Base-by-base conservation (phyloP, 2,797 vertebrate species). In the Alfaro cultratus region DNA sequence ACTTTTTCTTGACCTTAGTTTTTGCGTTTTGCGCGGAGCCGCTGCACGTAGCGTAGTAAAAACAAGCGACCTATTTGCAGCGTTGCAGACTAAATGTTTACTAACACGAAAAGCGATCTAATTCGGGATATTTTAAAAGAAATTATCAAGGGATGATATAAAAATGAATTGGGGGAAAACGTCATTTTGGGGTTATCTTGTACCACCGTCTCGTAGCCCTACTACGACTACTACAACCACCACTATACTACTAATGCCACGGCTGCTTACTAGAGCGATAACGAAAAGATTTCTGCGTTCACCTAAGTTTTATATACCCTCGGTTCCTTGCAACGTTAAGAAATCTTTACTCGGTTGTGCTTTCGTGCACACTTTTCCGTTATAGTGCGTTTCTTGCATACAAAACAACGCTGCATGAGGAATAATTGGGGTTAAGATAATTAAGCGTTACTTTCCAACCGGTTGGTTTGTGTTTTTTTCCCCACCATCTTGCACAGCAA, bases 171-270 rank as follows among this genome's bases (percentile, higher is more conserved):
- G 15, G 12, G 23, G 39, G 11, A 43, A 43, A 70, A 70, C 39
- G 39, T 70, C 39, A 68, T 82, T 75, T 73, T 91, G 90, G 84
- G 83, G 83, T 73, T 68, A 86, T 87, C 83, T 83, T 83, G 85
- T 83, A 86, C 85, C 70, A 57, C 83, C 83, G 90, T 82, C 76
- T 92, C 92, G 91, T 94, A 31, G 26, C n/a, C n/a, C 12, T 29
- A 93, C 92, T 94, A 93, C 93, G 89, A 91, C 82, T 94, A 92
- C 92, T 92, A 93, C 91, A 83, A 87, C 80, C 85, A 85, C 87
- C 84, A 88, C 90, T 89, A n/a, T 8, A 92, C 88, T 91, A 92
- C 89, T 80, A 86, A 92, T 89, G 64, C 79, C 84, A 83, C 85
- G 18, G 88, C 89, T 90, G 91, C 90, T 87, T 92, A 94, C 93